Percentiles rank a stretch among this genome's conserved stretches.
phyloP scores from a whole-genome alignment of 2,113 vertebrate genomes.

The Mus pahari region DNA sequence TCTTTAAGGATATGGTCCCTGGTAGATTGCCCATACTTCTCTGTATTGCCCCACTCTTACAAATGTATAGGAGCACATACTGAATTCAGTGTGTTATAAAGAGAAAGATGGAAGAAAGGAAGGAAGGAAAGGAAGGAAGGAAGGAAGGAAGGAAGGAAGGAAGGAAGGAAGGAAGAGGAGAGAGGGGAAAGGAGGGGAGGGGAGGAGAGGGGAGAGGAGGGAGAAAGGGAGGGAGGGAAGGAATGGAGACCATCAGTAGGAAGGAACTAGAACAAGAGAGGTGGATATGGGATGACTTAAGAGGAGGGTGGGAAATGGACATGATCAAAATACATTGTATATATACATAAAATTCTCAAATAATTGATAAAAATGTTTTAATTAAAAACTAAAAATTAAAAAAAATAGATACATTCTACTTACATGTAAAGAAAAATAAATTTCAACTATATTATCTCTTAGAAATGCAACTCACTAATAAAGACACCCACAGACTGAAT shows the following conservation, averaged over 20 bases:
- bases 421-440: neutral
- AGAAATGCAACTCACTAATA: neutral
- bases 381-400: neutral
- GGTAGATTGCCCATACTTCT: neutral
- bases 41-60: neutral
- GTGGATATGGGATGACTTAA: neutral
- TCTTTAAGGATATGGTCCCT: neutral
- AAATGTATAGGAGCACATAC: neutral
- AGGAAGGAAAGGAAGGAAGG: too few relatives aligned
- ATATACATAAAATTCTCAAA: neutral
- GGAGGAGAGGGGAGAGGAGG: rapidly evolving
- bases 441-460: neutral
- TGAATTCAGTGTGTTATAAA: neutral
- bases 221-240: neutral
- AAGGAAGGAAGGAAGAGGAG: neutral
- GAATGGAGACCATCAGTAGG: neutral
- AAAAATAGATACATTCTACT: neutral
- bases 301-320: neutral
- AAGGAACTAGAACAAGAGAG: neutral
- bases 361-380: neutral
- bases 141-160: neutral
- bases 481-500: neutral
- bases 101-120: neutral
- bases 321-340: neutral
- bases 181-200: rapidly evolving